phyloP scores from a whole-genome alignment of 2,797 vertebrate genomes.

The Ptychadena robeensis region DNA sequence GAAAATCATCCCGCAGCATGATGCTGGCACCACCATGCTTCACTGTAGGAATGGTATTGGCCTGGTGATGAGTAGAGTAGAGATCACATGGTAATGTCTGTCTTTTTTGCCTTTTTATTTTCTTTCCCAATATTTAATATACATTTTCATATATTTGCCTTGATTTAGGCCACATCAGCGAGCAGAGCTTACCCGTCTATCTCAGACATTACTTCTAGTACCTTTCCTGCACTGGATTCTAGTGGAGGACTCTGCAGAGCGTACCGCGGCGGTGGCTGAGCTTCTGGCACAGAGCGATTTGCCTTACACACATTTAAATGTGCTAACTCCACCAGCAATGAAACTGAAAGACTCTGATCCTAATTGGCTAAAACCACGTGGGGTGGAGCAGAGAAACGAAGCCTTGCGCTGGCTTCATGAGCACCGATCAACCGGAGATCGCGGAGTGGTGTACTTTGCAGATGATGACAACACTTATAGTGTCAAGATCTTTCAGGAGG shows the following conservation, averaged over 20 bases:
- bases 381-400: slow-evolving; percentile 83
- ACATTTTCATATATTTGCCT: slow-evolving; percentile 57
- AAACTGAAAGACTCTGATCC: slow-evolving; percentile 83
- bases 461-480: slow-evolving; percentile 99
- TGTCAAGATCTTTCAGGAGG: slow-evolving; percentile 94
- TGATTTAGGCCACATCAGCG: slow-evolving; percentile 70
- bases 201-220: slow-evolving; percentile 81
- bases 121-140: background rate
- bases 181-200: slow-evolving; percentile 80
- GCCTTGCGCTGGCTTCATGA: slow-evolving; percentile 82
- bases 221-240: slow-evolving; percentile 81
- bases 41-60: no score
- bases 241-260: slow-evolving; percentile 78
- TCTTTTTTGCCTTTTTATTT: background rate
- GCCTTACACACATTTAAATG: slow-evolving; percentile 78
- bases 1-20: no score
- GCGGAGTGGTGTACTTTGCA: slow-evolving; percentile 93
- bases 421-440: slow-evolving; percentile 68
- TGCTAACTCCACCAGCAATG: slow-evolving; percentile 76
- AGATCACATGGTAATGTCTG: no score
- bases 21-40: no score
- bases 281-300: slow-evolving; percentile 76
- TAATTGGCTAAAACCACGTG: slow-evolving; percentile 84
- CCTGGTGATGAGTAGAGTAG: no score
- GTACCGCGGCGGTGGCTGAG: slow-evolving; percentile 73